phyloP scores from a whole-genome alignment of 2,113 vertebrate species.

The Oryzias celebensis region DNA sequence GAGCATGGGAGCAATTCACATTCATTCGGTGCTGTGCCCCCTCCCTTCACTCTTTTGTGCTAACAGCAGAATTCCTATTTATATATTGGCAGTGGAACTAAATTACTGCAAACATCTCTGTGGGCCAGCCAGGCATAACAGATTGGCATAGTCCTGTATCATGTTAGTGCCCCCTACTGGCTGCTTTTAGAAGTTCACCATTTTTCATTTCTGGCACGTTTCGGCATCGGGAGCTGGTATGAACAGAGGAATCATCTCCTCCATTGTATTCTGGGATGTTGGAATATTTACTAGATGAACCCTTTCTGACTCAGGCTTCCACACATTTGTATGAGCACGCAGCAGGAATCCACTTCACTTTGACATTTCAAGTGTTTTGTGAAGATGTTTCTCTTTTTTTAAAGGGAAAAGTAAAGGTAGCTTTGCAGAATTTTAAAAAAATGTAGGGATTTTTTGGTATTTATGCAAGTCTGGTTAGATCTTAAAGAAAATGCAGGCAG shows the following conservation, averaged over 20 bases:
- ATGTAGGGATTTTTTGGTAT: neutral
- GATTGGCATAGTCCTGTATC: constrained; percentile 68
- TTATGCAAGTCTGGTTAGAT: constrained; percentile 1
- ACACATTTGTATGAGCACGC: constrained; percentile 42
- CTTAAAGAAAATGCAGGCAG: neutral
- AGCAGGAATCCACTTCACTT: constrained; percentile 31
- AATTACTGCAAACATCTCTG: constrained; percentile 80
- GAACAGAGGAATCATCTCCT: constrained; percentile 57
- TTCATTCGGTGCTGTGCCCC: constrained; percentile 75
- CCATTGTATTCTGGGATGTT: constrained; percentile 55
- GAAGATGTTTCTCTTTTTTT: neutral
- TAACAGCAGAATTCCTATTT: constrained; percentile 81
- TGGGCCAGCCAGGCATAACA: constrained; percentile 74
- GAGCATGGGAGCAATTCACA: constrained; percentile 79
- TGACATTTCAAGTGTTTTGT: constrained; percentile 10
- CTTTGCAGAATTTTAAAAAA: neutral
- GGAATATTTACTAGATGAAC: constrained; percentile 71
- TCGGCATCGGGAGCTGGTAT: constrained; percentile 34
- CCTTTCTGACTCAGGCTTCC: constrained; percentile 57
- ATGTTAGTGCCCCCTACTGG: constrained; percentile 81
- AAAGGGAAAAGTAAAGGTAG: neutral
- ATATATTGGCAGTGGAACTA: constrained; percentile 80
- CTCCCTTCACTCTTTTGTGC: constrained; percentile 69
- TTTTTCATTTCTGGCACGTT: constrained; percentile 61
- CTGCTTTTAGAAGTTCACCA: constrained; percentile 4